Evolutionary conservation across 2,888 invertebrate species (phyloP).

Genomic region (Lumbricus terrestris): DNA sequence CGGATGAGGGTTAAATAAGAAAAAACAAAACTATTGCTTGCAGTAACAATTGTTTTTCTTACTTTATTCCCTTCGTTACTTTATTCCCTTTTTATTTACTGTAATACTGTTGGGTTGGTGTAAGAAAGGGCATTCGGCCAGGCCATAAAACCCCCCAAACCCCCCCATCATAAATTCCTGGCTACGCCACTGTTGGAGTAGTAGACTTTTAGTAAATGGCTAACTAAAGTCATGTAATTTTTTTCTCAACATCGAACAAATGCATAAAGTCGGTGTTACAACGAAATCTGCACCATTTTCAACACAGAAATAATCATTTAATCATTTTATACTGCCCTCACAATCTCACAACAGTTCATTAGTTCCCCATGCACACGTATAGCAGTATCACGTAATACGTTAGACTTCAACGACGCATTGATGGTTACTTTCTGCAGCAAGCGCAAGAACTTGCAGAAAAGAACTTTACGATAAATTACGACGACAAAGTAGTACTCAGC

Average conservation of each 20-base stretch:
- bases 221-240: background rate
- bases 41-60: too few relatives aligned
- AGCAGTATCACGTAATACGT: background rate
- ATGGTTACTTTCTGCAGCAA: background rate
- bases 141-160: too few relatives aligned
- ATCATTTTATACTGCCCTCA: background rate
- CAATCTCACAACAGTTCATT: background rate
- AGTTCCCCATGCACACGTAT: background rate
- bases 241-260: background rate
- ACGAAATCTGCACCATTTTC: background rate
- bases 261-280: background rate
- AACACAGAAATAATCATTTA: background rate
- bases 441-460: background rate
- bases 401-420: background rate
- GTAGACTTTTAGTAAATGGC: background rate
- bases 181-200: too few relatives aligned
- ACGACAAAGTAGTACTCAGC: background rate
- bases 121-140: too few relatives aligned
- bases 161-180: too few relatives aligned
- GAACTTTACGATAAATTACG: background rate
- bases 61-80: too few relatives aligned
- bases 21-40: too few relatives aligned
- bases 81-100: too few relatives aligned
- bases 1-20: too few relatives aligned
- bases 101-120: too few relatives aligned